Percentiles rank a stretch among this genome's conserved stretches.
phyloP scores from a whole-genome alignment of 2,113 vertebrate genomes.

The Tragelaphus strepsiceros region DNA sequence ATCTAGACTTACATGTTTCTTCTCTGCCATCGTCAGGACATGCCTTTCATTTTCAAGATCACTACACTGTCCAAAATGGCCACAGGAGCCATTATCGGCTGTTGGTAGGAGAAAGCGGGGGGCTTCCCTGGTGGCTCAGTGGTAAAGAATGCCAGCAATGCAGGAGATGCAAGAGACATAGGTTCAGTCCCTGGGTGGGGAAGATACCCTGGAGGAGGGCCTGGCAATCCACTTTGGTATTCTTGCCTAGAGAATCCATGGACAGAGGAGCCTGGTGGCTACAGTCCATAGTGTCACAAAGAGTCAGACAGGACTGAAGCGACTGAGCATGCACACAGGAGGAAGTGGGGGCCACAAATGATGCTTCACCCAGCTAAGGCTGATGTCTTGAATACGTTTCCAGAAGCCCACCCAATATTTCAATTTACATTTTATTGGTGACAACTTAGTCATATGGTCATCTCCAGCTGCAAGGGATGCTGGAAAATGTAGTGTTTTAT shows the following conservation, averaged over 20 bases:
- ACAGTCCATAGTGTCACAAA: neutral
- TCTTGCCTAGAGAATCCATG: neutral
- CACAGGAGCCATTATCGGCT: no score
- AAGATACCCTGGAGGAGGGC: neutral
- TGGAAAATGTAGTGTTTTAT: neutral
- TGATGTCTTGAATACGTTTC: neutral
- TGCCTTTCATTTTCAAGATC: neutral
- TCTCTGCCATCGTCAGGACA: neutral
- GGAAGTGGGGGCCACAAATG: neutral
- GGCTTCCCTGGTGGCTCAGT: neutral
- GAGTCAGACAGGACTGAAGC: neutral
- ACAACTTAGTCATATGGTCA: neutral
- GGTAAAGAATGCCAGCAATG: neutral
- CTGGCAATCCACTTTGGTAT: neutral
- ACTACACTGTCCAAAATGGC: neutral
- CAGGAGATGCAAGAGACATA: neutral
- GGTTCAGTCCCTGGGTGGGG: neutral
- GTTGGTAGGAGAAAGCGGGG: neutral
- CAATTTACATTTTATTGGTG: neutral
- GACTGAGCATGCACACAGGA: neutral
- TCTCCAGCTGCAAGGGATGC: neutral
- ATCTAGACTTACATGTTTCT: neutral
- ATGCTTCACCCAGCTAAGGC: neutral
- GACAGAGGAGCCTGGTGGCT: neutral
- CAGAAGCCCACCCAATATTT: neutral